These are phyloP conservation scores for Pomacea maculata DNA, from an alignment of 1,140 invertebrate genomes.

Conservation along the genomic window DNA sequence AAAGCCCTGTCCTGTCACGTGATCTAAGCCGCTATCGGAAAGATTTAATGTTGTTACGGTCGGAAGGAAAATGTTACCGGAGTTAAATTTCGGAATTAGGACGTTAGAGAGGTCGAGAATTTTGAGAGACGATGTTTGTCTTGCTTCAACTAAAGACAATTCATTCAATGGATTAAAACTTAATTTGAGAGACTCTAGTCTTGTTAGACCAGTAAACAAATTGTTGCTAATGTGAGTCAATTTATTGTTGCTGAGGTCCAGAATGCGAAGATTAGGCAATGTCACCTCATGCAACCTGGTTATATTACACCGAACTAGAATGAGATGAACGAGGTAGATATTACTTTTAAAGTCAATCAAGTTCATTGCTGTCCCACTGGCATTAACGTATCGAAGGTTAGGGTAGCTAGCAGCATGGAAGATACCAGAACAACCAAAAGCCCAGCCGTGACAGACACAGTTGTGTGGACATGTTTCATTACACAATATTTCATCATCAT, in stretches of 20 bases:
- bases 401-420: background rate
- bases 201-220: background rate
- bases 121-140: background rate
- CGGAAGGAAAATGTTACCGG: background rate
- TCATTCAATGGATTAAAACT: background rate
- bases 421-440: background rate
- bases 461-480: background rate
- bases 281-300: background rate
- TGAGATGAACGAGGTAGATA: background rate
- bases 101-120: background rate
- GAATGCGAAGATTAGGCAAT: background rate
- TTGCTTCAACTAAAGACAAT: background rate
- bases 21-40: background rate
- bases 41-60: background rate
- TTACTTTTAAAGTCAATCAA: background rate
- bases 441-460: constrained; percentile 12
- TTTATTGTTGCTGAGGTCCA: background rate
- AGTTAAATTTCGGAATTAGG: background rate
- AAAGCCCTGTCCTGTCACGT: background rate
- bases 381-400: background rate
- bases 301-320: background rate
- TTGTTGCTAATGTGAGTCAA: background rate
- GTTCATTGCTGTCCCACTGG: background rate
- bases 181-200: background rate
- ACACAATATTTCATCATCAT: constrained; percentile 13